phyloP scores from a whole-genome alignment of 2,888 invertebrate genomes.

The Megastigmus dorsalis region DNA sequence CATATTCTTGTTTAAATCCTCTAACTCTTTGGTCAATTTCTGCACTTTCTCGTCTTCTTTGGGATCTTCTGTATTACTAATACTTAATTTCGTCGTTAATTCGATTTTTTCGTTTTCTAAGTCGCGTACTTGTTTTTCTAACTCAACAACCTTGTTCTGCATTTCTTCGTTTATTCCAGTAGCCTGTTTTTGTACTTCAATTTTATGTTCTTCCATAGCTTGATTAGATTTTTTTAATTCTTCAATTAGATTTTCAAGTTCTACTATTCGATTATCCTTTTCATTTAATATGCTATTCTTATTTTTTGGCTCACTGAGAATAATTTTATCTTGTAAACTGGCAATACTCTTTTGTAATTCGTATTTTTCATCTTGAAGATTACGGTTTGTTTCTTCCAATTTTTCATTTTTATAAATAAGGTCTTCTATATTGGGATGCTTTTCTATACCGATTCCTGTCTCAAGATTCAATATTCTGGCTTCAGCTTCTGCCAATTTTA shows the following conservation, averaged over 20 bases:
- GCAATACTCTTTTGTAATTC: conserved; percentile 67
- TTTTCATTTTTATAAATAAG: conserved; percentile 64
- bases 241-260: conserved; percentile 72
- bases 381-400: conserved; percentile 64
- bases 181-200: conserved; percentile 65
- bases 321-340: conserved; percentile 66
- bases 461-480: conserved; percentile 66
- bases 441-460: conserved; percentile 63
- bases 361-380: conserved; percentile 68
- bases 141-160: conserved; percentile 64
- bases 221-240: conserved; percentile 69
- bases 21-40: conserved; percentile 82
- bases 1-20: conserved; percentile 85
- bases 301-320: conserved; percentile 58
- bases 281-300: conserved; percentile 62
- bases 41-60: conserved; percentile 70
- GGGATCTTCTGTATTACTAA: conserved; percentile 55
- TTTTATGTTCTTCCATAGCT: conserved; percentile 65
- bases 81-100: neutral
- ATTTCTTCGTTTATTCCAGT: conserved; percentile 63
- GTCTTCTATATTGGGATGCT: conserved; percentile 61
- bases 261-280: conserved; percentile 73
- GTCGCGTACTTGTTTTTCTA: conserved; percentile 65
- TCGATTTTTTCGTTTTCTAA: conserved; percentile 62
- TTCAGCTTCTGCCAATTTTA: conserved; percentile 73